Evolutionary conservation across 2,888 invertebrate genomes (phyloP), one percentile per base, ranked within the genome.

Genomic region (Clivina fossor): DNA sequence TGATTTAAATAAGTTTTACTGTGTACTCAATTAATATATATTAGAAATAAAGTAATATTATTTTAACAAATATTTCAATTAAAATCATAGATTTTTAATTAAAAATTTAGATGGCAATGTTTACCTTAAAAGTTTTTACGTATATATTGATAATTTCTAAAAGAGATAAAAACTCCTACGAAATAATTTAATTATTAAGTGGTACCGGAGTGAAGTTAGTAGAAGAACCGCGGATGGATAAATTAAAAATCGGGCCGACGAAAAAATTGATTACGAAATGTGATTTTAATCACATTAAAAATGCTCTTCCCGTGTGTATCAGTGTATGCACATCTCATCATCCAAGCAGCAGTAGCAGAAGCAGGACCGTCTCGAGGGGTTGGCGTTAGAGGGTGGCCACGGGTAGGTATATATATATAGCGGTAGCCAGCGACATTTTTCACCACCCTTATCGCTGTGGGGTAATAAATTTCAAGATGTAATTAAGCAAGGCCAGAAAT

Each of bases 401-500:
- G 50, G 28, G 50, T 33, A 28, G 33, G 18, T n/a, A n/a, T n/a
- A n/a, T n/a, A n/a, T n/a, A n/a, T n/a, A n/a, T n/a, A n/a, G 30
- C 46, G 32, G 30, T 30, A n/a, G n/a, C n/a, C n/a, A n/a, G 46
- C 30, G 53, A 53, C 53, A 53, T 53, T 53, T 53, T 53, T 53
- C 53, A 53, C 53, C 53, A 53, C 53, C 53, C 53, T 53, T 53
- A 53, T 53, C 53, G 35, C 44, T 26, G 53, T 26, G 53, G 53
- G 35, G 53, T 44, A 53, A 53, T 53, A 53, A 53, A 53, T 53
- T 53, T 44, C 44, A 53, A 53, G 53, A 53, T 37, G 53, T 35
- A 53, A 53, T 53, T 53, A 53, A 43, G 43, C 32, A 53, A 53
- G 53, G 53, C 53, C 53, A 60, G 59, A 61, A 63, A 63, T 64